Conservation (phyloP, 2,888 invertebrate genomes). For the Orchesellides sinensis region DNA sequence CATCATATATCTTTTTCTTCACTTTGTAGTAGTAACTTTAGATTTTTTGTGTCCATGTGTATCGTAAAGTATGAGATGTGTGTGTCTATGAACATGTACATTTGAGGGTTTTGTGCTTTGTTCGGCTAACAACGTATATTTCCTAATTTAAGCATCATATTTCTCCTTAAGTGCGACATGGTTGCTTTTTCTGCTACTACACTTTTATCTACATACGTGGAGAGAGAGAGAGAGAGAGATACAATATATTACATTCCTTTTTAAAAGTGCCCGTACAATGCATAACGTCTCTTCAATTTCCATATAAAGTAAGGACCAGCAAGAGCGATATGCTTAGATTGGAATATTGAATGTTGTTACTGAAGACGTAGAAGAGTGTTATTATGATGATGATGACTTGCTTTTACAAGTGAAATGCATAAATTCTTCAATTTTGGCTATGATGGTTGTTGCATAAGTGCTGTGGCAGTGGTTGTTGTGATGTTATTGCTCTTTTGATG, state of each 20-base stretch:
- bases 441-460: not conserved
- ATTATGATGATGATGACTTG: conserved; percentile 23
- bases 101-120: conserved; percentile 10
- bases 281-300: conserved; percentile 12
- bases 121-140: conserved; percentile 27
- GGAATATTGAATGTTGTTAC: conserved; percentile 16
- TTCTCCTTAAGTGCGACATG: conserved; percentile 44
- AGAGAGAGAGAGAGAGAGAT: conserved; percentile 1
- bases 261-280: conserved; percentile 20
- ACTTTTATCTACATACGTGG: conserved; percentile 31
- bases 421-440: no score
- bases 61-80: conserved; percentile 6
- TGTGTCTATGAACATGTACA: not conserved
- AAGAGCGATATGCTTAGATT: not conserved
- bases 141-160: conserved; percentile 64
- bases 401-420: no score
- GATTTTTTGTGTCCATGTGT: not conserved
- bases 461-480: not conserved
- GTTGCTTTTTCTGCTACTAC: conserved; percentile 36
- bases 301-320: conserved; percentile 37
- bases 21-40: not conserved
- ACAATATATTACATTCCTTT: conserved; percentile 38
- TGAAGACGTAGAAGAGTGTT: not conserved
- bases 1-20: conserved; percentile 12
- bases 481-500: not conserved